Conservation (phyloP, 2,888 invertebrate species). For the Phalangium opilio region DNA sequence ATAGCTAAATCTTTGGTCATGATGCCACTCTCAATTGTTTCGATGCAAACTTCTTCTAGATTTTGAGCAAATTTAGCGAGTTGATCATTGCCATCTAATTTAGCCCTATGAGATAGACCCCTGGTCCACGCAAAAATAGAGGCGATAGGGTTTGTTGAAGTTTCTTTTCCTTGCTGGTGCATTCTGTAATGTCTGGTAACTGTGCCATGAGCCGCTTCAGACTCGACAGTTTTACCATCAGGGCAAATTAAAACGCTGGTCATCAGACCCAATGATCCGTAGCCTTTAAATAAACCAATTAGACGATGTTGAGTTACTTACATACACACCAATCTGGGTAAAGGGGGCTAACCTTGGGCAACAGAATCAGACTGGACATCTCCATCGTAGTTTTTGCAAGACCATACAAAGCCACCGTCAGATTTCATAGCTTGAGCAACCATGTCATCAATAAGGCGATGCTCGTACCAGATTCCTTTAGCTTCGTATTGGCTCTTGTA, state of each 20-base stretch:
- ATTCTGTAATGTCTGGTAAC: constrained; percentile 70
- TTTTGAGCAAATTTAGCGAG: constrained; percentile 66
- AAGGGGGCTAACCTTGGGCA: constrained; percentile 93
- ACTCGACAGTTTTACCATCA: constrained; percentile 93
- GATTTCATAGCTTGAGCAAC: constrained; percentile 96
- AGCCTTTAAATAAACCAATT: constrained; percentile 29
- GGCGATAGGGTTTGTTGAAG: constrained; percentile 94
- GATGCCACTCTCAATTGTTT: constrained; percentile 81
- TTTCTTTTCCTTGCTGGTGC: constrained; percentile 68
- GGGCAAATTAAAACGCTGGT: constrained; percentile 93
- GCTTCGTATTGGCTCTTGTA: constrained; percentile 74
- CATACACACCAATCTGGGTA: no score
- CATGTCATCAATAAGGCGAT: constrained; percentile 97
- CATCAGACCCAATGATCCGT: constrained; percentile 87
- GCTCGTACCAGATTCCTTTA: constrained; percentile 86
- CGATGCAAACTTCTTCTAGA: constrained; percentile 77
- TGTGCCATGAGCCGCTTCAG: constrained; percentile 97
- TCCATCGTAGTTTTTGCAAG: constrained; percentile 98
- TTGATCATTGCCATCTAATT: constrained; percentile 66
- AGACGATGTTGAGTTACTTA: not conserved
- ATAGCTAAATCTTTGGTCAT: constrained; percentile 99
- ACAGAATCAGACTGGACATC: constrained; percentile 98
- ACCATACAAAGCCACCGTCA: constrained; percentile 98
- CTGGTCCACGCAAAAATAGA: constrained; percentile 98
- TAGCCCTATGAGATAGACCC: constrained; percentile 83